phyloP scores from a whole-genome alignment of 2,113 vertebrate species.

The Microcebus lehilahytsara region DNA sequence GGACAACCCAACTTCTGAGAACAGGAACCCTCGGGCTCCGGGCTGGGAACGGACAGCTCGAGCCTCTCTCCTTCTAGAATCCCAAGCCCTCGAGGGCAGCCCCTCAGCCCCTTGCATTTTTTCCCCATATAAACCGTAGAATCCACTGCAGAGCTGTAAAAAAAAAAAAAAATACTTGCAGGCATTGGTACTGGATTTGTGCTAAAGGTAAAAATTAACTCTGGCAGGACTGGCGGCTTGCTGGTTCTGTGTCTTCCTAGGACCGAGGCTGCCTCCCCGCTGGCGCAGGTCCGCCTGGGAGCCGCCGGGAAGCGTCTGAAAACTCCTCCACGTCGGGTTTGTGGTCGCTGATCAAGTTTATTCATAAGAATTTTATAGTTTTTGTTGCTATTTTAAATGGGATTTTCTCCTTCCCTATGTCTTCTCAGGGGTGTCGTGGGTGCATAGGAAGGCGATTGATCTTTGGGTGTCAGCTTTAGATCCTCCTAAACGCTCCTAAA shows the following conservation, averaged over 20 bases:
- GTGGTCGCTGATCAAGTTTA: not conserved
- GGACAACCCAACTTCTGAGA: not conserved
- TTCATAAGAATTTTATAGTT: not conserved
- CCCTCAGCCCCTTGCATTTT: too few species aligned
- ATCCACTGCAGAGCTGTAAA: too few species aligned
- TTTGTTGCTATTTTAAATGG: not conserved
- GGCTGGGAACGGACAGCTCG: not conserved
- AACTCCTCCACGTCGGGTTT: not conserved
- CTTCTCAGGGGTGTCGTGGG: not conserved
- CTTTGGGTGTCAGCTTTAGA: not conserved
- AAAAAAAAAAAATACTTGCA: not conserved
- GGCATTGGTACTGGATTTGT: accelerated
- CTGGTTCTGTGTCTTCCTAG: not conserved
- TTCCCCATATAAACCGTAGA: not conserved
- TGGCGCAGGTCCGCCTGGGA: not conserved
- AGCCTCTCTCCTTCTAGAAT: not conserved
- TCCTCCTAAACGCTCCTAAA: not conserved
- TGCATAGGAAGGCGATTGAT: not conserved
- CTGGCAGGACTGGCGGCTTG: accelerated
- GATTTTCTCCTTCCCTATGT: not conserved
- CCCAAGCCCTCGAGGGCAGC: accelerated
- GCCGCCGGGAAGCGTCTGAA: not conserved
- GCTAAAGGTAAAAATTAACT: too few species aligned
- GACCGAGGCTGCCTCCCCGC: accelerated
- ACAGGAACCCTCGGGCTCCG: not conserved